A percentile compares a stretch with the other conserved stretches of the same genome.
Conservation (phyloP, 2,113 vertebrate genomes). For the Triplophysa dalaica region DNA sequence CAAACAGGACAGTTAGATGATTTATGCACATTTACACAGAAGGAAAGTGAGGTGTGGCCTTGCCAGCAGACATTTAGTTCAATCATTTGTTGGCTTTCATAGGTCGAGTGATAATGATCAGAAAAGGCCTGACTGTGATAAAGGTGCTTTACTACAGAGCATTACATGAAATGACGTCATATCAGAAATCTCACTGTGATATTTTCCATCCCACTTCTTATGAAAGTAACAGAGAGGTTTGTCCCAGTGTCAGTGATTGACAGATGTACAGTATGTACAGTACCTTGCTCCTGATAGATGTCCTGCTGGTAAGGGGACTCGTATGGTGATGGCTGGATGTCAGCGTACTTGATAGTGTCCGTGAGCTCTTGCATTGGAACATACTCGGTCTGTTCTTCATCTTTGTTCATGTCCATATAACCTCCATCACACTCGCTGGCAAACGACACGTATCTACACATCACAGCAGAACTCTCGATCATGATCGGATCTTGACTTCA, state of each 20-base stretch:
- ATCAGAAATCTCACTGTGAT: too few relatives aligned
- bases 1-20: too few relatives aligned
- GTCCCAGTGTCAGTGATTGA: neutral
- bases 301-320: conserved; percentile 88
- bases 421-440: conserved; percentile 91
- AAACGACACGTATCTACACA: conserved; percentile 80
- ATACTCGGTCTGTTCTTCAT: conserved; percentile 82
- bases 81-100: too few relatives aligned
- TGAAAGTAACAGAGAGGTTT: too few relatives aligned
- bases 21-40: neutral
- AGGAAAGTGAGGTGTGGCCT: neutral
- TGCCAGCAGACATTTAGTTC: too few relatives aligned
- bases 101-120: too few relatives aligned
- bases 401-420: conserved; percentile 99
- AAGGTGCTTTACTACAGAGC: too few relatives aligned
- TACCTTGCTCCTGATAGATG: conserved; percentile 81
- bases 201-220: too few relatives aligned
- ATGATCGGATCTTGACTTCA: too few relatives aligned
- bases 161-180: too few relatives aligned
- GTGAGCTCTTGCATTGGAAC: conserved; percentile 92
- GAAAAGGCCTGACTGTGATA: too few relatives aligned
- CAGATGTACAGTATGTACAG: conserved; percentile 54
- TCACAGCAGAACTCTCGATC: neutral
- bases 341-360: conserved; percentile 88
- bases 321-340: conserved; percentile 89